Evolutionary conservation across 2,888 invertebrate species (phyloP), one percentile per base, ranked within the genome.

Genomic region (Cryptocheilus praepositus): DNA sequence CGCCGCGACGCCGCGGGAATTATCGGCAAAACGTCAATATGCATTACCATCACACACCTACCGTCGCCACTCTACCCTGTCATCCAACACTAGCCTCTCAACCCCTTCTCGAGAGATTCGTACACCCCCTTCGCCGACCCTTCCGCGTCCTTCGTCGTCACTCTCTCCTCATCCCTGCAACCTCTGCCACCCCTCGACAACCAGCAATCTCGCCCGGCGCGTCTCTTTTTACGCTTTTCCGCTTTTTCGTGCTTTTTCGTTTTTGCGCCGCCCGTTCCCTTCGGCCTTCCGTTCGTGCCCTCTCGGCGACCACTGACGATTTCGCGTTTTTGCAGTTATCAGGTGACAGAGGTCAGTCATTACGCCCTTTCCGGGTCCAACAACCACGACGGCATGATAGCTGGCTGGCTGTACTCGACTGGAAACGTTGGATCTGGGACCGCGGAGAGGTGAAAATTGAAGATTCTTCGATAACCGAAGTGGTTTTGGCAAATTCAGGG

Each of bases 21-120:
- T 87, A 87, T 86, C 83, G 86, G 78, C 74, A 76, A 88, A 87
- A 85, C 79, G 86, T 87, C 87, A 85, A 85, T 85, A 81, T 74
- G 82, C 79, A 81, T 86, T 83, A 84, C 81, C 72, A 49, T 19
- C 36, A 4, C 36, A 49, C 15, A 45, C 53, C 64, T 71, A 69
- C 64, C 25, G 25, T 3, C 74, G 72, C 74, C 71, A 70, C 70
- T 72, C 73, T 69, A 72, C 63, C 64, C 28, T 53, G 57, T 67
- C 73, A 67, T 69, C 73, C 64, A 49, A 49, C 49, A 49, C 49
- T 18, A 51, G 49, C 65, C 44, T 65, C 66, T 67, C 56, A 64
- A 60, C 61, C 53, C 11, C 49, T 19, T 36, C 16, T 44, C 59
- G 59, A 51, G 57, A 59, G 49, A 49, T 19, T 16, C 16, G 19